These are phyloP conservation scores for Entomobrya multifasciata DNA, from an alignment of 2,888 invertebrate genomes.

Conservation along the genomic window DNA sequence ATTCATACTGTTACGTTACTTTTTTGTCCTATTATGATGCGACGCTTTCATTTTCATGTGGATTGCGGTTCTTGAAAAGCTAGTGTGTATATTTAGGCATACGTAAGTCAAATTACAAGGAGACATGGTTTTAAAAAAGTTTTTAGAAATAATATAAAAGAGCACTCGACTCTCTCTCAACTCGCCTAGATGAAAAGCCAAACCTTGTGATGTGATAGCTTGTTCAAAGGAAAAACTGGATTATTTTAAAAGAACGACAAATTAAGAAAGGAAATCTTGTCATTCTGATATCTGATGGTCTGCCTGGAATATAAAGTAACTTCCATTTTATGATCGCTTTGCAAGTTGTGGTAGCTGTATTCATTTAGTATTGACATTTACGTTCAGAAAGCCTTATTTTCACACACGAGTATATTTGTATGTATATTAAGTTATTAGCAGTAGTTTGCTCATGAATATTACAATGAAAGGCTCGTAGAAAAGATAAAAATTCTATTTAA, in stretches of 20 bases:
- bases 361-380: neutral
- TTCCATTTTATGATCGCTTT: conserved; percentile 50
- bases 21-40: conserved; percentile 1
- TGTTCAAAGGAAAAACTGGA: conserved; percentile 66
- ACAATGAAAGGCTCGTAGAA: conserved; percentile 24
- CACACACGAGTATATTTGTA: neutral
- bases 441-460: neutral
- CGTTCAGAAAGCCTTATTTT: too few species aligned
- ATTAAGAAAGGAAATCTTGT: conserved; percentile 72
- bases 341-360: too few species aligned
- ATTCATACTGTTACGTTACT: conserved; percentile 16
- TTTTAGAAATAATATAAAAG: neutral
- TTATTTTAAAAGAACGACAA: conserved; percentile 65
- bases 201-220: conserved; percentile 24
- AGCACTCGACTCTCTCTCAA: too few species aligned
- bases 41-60: conserved; percentile 33
- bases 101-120: too few species aligned
- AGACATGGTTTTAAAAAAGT: too few species aligned
- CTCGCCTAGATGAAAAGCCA: conserved; percentile 39
- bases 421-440: conserved; percentile 5
- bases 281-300: conserved; percentile 69
- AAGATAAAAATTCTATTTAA: conserved; percentile 23
- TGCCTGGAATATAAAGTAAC: conserved; percentile 68
- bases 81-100: too few species aligned
- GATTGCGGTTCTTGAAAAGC: neutral